Base-by-base conservation (phyloP, 1,140 invertebrate genomes). In the Platyscapa corneri region DNA sequence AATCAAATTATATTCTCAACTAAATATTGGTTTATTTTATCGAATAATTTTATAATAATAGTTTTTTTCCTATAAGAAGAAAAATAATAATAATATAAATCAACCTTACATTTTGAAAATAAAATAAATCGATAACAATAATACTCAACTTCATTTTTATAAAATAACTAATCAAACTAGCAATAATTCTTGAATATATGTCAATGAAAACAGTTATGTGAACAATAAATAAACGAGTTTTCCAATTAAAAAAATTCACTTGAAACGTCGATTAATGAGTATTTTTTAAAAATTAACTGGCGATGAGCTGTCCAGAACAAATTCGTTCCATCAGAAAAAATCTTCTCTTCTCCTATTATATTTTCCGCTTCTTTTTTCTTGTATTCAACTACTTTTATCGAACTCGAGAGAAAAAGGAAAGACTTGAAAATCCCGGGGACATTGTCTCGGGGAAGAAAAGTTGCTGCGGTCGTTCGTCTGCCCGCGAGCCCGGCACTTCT, bases 401-500 rank as follows among this genome's bases (percentile, higher is more conserved):
- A 56, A 18, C 34, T 23, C 12, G 0, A 27, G 46, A 53, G 37
- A 56, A 37, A 32, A 30, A 80, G 27, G 32, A 2, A 32, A n/a
- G 39, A 12, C 23, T 18, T 79, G 84, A 86, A 83, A 72, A 83
- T 76, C 53, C 72, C 39, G 85, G 86, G 87, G 91, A 91, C 90
- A 86, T 88, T 90, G 90, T 84, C 46, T 86, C 74, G 83, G 85
- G 86, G 87, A 88, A 89, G 85, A 82, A 86, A 86, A 86, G 81
- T 86, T 86, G 72, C 53, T 0, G 14, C 16, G 30, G 49, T 78
- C 83, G 76, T 67, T 83, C 70, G 81, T 78, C 75, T 53, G 60
- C 39, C 2, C 14, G 46, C 60, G 60, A 46, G 12, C 23, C 23
- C 74, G 56, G 89, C 88, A 90, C 90, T 93, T 93, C 92, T 93